A percentile compares a stretch with the other conserved stretches of the same genome.
Conservation (phyloP, 2,113 vertebrate genomes). For the Vombatus ursinus region DNA sequence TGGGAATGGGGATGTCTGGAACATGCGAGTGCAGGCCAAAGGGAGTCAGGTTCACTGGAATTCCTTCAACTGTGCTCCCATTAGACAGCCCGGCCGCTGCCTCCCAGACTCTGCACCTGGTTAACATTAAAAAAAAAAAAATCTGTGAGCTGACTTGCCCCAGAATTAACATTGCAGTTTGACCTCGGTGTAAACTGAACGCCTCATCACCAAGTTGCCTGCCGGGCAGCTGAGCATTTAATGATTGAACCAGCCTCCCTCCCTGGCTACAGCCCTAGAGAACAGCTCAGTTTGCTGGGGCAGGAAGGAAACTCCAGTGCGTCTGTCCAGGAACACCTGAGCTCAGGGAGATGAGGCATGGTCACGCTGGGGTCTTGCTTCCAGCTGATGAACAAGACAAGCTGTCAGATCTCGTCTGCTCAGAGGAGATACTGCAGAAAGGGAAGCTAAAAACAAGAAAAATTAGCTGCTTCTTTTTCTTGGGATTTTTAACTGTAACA, state of each 20-base stretch:
- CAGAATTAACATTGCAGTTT: slow-evolving; percentile 2
- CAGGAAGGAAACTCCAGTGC: neutral
- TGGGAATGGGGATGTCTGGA: neutral
- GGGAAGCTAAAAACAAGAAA: neutral
- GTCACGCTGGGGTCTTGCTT: neutral
- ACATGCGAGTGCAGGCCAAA: neutral
- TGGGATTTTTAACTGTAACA: neutral
- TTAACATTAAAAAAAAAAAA: neutral
- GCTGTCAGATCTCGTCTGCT: neutral
- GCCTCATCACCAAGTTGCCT: neutral
- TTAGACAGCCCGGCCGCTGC: neutral
- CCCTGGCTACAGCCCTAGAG: neutral
- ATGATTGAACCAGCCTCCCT: neutral
- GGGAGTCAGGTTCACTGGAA: neutral
- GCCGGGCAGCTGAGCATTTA: neutral
- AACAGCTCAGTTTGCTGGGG: neutral
- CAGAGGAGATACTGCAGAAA: neutral
- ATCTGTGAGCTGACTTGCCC: neutral
- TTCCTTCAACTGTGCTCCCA: neutral
- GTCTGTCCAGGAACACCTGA: neutral
- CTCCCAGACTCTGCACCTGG: neutral
- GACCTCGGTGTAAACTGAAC: neutral
- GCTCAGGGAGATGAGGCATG: neutral
- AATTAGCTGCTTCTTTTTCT: neutral
- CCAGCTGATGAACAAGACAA: slow-evolving; percentile 1